Percentiles rank a stretch among this genome's conserved stretches.
These are phyloP conservation scores for Rhinogobius similis DNA, from an alignment of 2,113 vertebrate species.

Conservation along the genomic window DNA sequence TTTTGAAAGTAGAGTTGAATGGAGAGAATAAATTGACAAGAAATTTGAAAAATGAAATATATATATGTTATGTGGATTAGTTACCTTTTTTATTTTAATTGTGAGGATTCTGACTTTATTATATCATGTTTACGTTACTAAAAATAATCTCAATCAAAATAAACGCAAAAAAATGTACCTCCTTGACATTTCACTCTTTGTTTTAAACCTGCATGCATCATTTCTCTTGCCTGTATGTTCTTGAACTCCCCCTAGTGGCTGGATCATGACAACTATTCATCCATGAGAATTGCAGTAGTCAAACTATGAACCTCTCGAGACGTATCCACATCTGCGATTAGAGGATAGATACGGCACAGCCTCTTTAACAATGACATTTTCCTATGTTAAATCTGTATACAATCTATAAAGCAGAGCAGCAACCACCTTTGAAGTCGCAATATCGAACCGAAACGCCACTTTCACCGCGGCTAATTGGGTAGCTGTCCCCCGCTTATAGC, in stretches of 20 bases:
- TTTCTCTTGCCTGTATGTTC: no score
- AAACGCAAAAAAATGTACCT: background rate
- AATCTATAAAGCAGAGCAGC: background rate
- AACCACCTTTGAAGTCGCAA: background rate
- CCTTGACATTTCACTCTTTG: no score
- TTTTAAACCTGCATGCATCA: background rate
- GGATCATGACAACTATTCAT: background rate
- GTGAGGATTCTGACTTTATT: background rate
- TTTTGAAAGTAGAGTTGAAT: background rate
- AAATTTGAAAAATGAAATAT: background rate
- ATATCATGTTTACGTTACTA: no score
- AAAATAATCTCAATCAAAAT: background rate
- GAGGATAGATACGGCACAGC: background rate
- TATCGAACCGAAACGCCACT: slow-evolving; percentile 4
- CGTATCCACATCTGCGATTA: background rate
- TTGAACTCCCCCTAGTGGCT: background rate
- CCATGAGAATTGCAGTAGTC: background rate
- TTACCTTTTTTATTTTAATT: background rate
- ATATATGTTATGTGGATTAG: background rate
- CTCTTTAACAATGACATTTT: background rate
- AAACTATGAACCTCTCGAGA: background rate
- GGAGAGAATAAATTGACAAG: no score
- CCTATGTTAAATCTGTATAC: background rate
- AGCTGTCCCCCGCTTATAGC: slow-evolving; percentile 7
- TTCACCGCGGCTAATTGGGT: slow-evolving; percentile 28